Base-by-base conservation (phyloP, 2,888 invertebrate genomes). In the Podotricha telesiphe region DNA sequence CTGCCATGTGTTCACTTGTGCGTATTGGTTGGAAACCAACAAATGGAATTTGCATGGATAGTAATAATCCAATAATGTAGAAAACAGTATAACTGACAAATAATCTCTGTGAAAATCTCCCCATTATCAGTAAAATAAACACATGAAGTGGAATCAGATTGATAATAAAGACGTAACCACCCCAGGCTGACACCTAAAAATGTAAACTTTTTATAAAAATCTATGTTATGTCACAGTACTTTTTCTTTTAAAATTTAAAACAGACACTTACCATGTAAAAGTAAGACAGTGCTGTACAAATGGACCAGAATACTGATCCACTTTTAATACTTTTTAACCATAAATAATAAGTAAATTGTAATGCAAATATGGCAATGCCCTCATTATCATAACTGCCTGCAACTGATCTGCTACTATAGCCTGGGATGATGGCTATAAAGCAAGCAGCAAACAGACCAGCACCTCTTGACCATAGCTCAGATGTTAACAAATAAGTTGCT, bases 301-400 rank as follows among this genome's bases (percentile, higher is more conserved):
- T 95, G 5, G 99, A 96, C 99, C 99, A 99, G 87, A 97, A 99
- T 45, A 99, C 95, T 5, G 99, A 98, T 34, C 99, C 99, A 75
- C 97, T 98, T 89, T 99, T 99, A 7, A 99, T 97, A 67, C 99
- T 97, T 86, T 98, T 99, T 61, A 99, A 96, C 99, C 99, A 99
- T 61, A 99, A 93, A 85, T 96, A 99, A 86, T 99, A 99, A 1
- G 99, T 99, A 85, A 99, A 98, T 93, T 99, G 99, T 65, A 99
- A 94, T 1, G 99, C 99, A 93, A 99, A 99, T 80, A 99, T 99
- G 65, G 99, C 99, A 84, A 99, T 99, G 74, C 99, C 99, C 92
- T 99, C 99, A 92, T 99, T 99, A 85, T 99, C 99, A 86, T 99
- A 99, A 81, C 99, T 99, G 34, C 99, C 99, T 42, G 99, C 99